Evolutionary conservation across 64 coral and sea anemone species (phyloP).

Genomic region (Montipora foliosa): DNA sequence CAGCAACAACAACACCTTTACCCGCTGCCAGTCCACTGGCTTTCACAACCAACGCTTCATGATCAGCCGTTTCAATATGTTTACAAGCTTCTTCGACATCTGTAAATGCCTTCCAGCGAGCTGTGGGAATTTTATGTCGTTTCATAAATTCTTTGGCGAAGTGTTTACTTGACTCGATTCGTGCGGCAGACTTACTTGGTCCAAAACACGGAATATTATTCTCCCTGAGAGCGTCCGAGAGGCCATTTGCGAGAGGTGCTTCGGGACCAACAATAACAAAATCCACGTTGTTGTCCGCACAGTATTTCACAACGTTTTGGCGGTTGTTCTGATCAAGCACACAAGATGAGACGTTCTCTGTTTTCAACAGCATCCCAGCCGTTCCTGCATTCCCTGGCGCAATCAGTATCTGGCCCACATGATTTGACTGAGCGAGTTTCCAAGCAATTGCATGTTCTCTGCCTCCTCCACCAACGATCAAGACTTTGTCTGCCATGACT

Average conservation of each 20-base stretch:
- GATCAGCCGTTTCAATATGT: conserved; percentile 79
- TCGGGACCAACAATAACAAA: conserved; percentile 96
- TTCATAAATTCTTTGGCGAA: conserved; percentile 97
- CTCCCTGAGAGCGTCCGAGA: conserved; percentile 69
- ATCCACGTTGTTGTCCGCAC: conserved; percentile 79
- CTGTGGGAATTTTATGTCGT: conserved; percentile 83
- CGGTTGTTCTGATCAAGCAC: conserved; percentile 60
- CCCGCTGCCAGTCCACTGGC: conserved; percentile 92
- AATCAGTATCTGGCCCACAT: conserved; percentile 44
- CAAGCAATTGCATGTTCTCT: conserved; percentile 80
- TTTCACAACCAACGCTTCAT: conserved; percentile 91
- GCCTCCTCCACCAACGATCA: conserved; percentile 75
- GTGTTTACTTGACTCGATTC: conserved; percentile 87
- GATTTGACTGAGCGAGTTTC: conserved; percentile 75
- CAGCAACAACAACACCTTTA: conserved; percentile 92
- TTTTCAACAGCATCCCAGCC: conserved; percentile 21
- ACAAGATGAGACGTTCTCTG: conserved; percentile 74
- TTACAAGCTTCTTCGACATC: conserved; percentile 70
- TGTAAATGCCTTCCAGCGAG: conserved; percentile 82
- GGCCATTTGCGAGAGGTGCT: conserved; percentile 85
- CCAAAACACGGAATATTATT: conserved; percentile 90
- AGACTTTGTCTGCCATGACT: conserved; percentile 55
- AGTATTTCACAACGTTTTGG: conserved; percentile 73
- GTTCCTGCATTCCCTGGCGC: conserved; percentile 88
- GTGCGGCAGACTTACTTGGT: conserved; percentile 74